phyloP scores from a whole-genome alignment of 2,888 invertebrate genomes.

The Dinocampus coccinellae region DNA sequence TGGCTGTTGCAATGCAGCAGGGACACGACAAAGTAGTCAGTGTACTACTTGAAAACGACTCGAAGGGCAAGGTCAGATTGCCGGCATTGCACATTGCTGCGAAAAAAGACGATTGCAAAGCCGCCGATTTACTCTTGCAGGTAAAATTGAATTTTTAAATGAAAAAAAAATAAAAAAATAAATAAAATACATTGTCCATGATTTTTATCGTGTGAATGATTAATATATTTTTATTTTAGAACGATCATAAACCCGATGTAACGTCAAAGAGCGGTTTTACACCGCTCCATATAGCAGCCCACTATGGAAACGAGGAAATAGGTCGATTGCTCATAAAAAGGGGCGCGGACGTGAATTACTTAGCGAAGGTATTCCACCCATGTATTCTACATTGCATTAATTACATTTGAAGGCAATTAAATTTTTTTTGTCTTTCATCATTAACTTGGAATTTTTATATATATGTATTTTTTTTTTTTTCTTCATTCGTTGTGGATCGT shows the following conservation, averaged over 20 bases:
- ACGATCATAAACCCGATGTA: conserved; percentile 96
- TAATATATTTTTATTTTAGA: conserved; percentile 71
- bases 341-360: conserved; percentile 95
- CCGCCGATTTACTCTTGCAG: conserved; percentile 91
- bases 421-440: background rate
- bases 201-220: background rate
- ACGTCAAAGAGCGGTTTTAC: conserved; percentile 98
- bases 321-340: conserved; percentile 89
- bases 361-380: conserved; percentile 85
- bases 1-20: conserved; percentile 99
- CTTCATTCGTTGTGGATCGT: conserved; percentile 43
- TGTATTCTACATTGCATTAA: too few relatives aligned
- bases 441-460: background rate
- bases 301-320: conserved; percentile 97
- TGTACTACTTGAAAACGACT: conserved; percentile 95
- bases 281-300: conserved; percentile 97
- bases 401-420: background rate
- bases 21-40: conserved; percentile 97
- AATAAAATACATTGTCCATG: background rate
- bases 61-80: conserved; percentile 93
- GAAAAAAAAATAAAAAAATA: background rate
- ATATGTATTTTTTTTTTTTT: too few relatives aligned
- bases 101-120: conserved; percentile 98
- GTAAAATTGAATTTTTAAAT: conserved; percentile 62
- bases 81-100: conserved; percentile 98